Conservation (phyloP, 2,113 vertebrate genomes). For the Salvelinus alpinus region DNA sequence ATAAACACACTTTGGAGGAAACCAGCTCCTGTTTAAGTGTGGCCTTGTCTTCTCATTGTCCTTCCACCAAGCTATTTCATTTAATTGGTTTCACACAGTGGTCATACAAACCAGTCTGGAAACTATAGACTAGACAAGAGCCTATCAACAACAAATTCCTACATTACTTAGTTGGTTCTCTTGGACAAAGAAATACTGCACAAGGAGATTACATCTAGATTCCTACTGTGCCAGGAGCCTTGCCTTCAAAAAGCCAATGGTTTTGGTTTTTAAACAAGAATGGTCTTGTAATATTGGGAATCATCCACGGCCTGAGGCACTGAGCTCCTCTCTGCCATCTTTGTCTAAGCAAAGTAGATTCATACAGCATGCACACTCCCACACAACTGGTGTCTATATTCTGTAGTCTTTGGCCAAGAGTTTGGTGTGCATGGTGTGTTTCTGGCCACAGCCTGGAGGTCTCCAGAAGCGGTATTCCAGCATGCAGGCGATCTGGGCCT, state of each 20-base stretch:
- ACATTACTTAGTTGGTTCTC: background rate
- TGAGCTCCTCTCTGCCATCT: too few species aligned
- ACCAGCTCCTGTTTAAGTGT: conserved; percentile 1
- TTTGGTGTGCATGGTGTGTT: background rate
- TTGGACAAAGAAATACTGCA: too few species aligned
- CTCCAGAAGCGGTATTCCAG: background rate
- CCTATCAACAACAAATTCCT: background rate
- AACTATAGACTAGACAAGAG: background rate
- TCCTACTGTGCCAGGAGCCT: too few species aligned
- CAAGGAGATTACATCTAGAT: too few species aligned
- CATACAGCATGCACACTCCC: too few species aligned
- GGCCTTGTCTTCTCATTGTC: background rate
- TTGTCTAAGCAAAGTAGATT: too few species aligned
- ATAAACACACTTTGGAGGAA: background rate
- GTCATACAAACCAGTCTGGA: background rate
- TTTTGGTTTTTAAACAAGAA: background rate
- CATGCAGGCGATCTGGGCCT: background rate
- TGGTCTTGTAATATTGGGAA: background rate
- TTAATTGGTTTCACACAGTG: background rate
- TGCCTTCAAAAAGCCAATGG: too few species aligned
- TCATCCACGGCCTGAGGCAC: too few species aligned
- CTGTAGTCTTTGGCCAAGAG: background rate
- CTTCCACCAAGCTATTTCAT: too few species aligned
- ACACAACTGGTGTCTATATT: too few species aligned
- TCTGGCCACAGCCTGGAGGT: background rate